Evolutionary conservation across 2,888 invertebrate species (phyloP), one percentile per base, ranked within the genome.

Genomic region (Strigamia maritima): DNA sequence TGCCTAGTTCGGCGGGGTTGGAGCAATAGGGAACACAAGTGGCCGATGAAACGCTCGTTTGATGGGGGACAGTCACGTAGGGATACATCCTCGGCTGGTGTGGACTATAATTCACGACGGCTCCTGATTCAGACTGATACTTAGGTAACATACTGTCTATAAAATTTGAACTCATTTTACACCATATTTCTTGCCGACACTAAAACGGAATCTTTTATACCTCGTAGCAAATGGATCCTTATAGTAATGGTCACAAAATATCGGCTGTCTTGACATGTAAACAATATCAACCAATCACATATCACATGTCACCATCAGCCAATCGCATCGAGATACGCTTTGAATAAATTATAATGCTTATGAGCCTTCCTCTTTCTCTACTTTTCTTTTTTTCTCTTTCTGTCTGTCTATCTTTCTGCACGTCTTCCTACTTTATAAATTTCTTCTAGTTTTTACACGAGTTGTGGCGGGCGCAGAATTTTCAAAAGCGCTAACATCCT

Each of bases 131-230:
- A 87, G 85, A 84, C 90, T 90, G 94, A 90, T 95, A 95, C 91
- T 95, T 95, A 86, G 95, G 95, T 90, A 95, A 93, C 94, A 95
- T 95, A 90, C 94, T 94, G 93, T 95, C 95, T 90, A 95, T 94
- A 91, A 95, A 95, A 92, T 95, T 95, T 91, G 94, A 94, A 91
- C 92, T 94, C 95, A 95, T 95, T 91, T 92, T 92, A 87, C 81
- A 81, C 82, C 82, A 82, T 81, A 79, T 80, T 82, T 82, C 79
- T 80, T 77, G 81, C 82, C 81, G 75, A 79, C 79, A 79, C 76
- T 75, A 79, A 79, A 80, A 80, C 76, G 77, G 84, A 84, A 84
- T 79, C 79, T 81, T 80, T 80, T 81, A 78, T 78, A 81, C 79
- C 81, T 81, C 81, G 82, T 81, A 80, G 76, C 80, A 80, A 79